Percentiles rank a stretch among this genome's conserved stretches.
These are phyloP conservation scores for Gadopsis bispinosus DNA, from an alignment of 2,797 vertebrate genomes.

Conservation along the genomic window DNA sequence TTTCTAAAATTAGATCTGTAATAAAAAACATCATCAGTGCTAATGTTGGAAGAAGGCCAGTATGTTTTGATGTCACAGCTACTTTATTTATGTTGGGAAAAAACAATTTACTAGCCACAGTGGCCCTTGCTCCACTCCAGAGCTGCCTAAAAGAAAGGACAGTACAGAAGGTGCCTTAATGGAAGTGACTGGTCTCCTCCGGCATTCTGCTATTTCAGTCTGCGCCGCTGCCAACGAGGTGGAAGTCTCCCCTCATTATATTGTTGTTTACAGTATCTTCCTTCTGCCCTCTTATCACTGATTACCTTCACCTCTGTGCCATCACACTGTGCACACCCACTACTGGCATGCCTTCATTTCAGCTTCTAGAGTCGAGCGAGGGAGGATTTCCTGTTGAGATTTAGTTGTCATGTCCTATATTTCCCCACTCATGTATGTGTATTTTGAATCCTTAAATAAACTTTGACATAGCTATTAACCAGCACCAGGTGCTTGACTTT, in stretches of 20 bases:
- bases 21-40: slow-evolving; percentile 52
- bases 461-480: slow-evolving; percentile 5
- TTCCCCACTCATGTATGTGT: not conserved
- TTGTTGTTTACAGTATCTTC: slow-evolving; percentile 38
- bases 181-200: slow-evolving; percentile 42
- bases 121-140: not conserved
- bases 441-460: slow-evolving; percentile 26
- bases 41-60: slow-evolving; percentile 38
- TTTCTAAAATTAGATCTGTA: slow-evolving; percentile 39
- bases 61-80: slow-evolving; percentile 6
- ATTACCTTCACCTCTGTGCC: slow-evolving; percentile 19
- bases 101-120: not conserved
- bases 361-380: not conserved
- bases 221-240: slow-evolving; percentile 24
- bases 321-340: not conserved
- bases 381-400: not conserved
- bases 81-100: slow-evolving; percentile 28
- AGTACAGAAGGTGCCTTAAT: slow-evolving; percentile 34
- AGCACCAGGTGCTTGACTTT: not conserved
- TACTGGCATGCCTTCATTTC: not conserved
- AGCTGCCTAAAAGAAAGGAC: not conserved
- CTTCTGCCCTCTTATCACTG: slow-evolving; percentile 7
- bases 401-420: not conserved
- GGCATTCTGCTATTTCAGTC: slow-evolving; percentile 44
- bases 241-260: slow-evolving; percentile 46